Evolutionary conservation across 2,888 invertebrate species (phyloP), one percentile per base, ranked within the genome.

Genomic region (Eupithecia inturbata): DNA sequence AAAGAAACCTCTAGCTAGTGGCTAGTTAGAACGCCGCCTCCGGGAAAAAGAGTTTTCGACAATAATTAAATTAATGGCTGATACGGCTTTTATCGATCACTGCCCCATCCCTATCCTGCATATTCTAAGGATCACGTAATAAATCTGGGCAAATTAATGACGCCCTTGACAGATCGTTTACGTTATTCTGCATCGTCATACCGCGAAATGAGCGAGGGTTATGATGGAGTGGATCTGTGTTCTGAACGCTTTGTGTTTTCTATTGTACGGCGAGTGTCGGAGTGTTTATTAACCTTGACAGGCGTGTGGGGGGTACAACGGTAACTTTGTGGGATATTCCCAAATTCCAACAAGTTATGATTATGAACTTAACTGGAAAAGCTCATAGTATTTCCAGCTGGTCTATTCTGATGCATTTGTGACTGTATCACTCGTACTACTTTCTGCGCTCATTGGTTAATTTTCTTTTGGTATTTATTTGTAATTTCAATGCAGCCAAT

Each of bases 131-230:
- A 84, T 89, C 83, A 76, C 72, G 87, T 91, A 92, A 93, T 93
- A 93, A 93, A 93, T 94, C 92, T 90, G 84, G 84, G 75, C 85
- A 89, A 91, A 94, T 94, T 93, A 94, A 93, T 93, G 91, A 82
- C 87, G 84, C 85, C 83, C 76, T 91, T 88, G 93, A 92, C 93
- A 90, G 92, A 93, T 91, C 93, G 92, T 91, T 94, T 92, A 92
- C 86, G 85, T 80, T 82, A 87, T 91, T 89, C 87, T 83, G 90
- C 92, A 80, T 82, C 87, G 91, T 94, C 94, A 94, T 87, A 90
- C 84, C 84, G 80, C 82, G 85, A 88, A 93, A 92, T 91, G 89
- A 90, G 86, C 79, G 80, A 74, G 80, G 79, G 78, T 73, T 85
- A 83, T 84, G 84, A 82, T 85, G 81, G 81, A 84, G 82, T 82